Base-by-base conservation (phyloP, 2,113 vertebrate genomes). In the Eira barbara region DNA sequence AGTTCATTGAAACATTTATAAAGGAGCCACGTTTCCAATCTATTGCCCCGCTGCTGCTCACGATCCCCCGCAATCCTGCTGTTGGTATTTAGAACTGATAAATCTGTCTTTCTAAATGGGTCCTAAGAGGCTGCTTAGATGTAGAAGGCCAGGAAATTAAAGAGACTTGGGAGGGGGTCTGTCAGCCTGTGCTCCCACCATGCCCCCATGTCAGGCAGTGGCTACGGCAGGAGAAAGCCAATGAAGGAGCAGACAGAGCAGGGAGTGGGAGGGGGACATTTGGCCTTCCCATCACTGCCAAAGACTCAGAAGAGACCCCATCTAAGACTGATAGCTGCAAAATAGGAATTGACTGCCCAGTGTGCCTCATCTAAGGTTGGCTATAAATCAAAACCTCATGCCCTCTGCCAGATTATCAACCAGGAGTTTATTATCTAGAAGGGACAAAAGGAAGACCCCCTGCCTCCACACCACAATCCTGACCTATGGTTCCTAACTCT, bases 21-120 rank as follows among this genome's bases (percentile, higher is more conserved):
- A 95, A 96, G 93, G 91, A 94, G 42, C 69, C 79, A 94, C 36
- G 45, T 89, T 97, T 96, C 89, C 52, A 73, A 39, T 94, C 79
- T 79, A 27, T 49, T 78, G 65, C 73, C n/a, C 0, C 11, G 39
- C 79, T 74, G 39, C 79, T 74, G 79, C 87, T 89, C 73, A 31
- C 27, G 67, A 95, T 97, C 34, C 23, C 59, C n/a, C 63, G 49
- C 78, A 34, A 45, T 76, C 47, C 83, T 34, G 15, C 42, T 23
- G 65, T 63, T 95, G 91, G 55, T 84, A 45, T 93, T 82, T 86
- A 69, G 79, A 89, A 69, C 73, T 88, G 83, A 92, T 76, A 92
- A 82, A 92, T 89, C 73, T 81, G 82, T 76, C 79, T 94, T 92
- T 96, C 65, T 69, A 82, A 92, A 85, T 42, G 92, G 93, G 49